These are phyloP conservation scores for Halcyon smyrnensis DNA, from an alignment of 2,797 vertebrate species.

Conservation along the genomic window DNA sequence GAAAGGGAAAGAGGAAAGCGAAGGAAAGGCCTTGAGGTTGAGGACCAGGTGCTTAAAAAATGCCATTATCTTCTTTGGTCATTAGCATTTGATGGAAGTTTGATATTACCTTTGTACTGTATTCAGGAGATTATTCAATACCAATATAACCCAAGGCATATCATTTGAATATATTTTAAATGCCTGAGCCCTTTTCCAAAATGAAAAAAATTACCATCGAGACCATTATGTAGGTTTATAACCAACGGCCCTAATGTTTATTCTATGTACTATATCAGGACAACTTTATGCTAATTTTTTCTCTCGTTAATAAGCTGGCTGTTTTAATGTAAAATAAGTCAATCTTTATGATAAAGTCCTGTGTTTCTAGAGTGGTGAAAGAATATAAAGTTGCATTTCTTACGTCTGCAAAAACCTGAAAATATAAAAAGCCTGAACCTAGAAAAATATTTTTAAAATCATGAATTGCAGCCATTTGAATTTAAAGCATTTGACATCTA, in stretches of 20 bases:
- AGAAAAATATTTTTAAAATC: background rate
- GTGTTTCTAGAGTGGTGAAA: background rate
- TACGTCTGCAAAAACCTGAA: background rate
- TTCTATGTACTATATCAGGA: background rate
- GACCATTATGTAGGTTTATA: conserved; percentile 25
- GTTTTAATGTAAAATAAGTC: conserved; percentile 27
- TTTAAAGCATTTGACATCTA: background rate
- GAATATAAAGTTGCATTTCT: conserved; percentile 24
- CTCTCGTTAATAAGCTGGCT: conserved; percentile 16
- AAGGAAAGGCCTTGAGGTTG: background rate
- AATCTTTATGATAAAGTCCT: conserved; percentile 22
- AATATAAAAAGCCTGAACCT: background rate
- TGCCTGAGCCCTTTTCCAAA: background rate
- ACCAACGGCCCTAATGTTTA: background rate
- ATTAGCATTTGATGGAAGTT: background rate
- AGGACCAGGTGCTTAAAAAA: background rate
- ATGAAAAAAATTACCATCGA: background rate
- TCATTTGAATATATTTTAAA: background rate
- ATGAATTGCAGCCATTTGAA: background rate
- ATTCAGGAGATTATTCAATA: background rate
- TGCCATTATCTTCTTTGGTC: background rate
- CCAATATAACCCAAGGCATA: background rate
- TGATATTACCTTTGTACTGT: background rate
- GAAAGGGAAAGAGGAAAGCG: too few species aligned
- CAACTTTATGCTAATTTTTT: conserved; percentile 9